phyloP scores from a whole-genome alignment of 1,140 invertebrate species.

The Neodiprion virginianus region DNA sequence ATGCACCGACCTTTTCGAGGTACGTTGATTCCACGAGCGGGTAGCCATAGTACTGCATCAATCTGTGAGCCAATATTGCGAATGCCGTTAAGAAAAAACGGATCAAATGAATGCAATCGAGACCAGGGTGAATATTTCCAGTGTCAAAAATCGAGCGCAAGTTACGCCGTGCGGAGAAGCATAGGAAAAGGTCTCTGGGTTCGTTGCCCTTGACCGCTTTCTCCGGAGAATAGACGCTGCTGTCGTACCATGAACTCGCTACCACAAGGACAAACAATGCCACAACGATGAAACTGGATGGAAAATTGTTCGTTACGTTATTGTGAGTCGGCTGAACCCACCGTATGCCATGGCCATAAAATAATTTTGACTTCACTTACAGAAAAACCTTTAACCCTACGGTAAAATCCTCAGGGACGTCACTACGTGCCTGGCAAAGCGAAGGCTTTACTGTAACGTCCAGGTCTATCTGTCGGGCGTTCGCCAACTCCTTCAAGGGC shows the following conservation, averaged over 20 bases:
- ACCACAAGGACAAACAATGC: slow-evolving; percentile 31
- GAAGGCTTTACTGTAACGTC: slow-evolving; percentile 33
- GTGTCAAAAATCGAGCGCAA: slow-evolving; percentile 32
- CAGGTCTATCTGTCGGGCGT: slow-evolving; percentile 30
- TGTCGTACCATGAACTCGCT: slow-evolving; percentile 40
- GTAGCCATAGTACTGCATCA: slow-evolving; percentile 36
- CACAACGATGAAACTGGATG: slow-evolving; percentile 29
- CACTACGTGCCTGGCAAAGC: slow-evolving; percentile 34
- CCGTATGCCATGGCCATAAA: not conserved
- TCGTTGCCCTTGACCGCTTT: slow-evolving; percentile 17
- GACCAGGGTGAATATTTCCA: slow-evolving; percentile 33
- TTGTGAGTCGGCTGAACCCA: not conserved
- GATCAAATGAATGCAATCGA: slow-evolving; percentile 39
- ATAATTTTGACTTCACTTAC: slow-evolving; percentile 18
- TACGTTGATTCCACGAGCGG: slow-evolving; percentile 32
- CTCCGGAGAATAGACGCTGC: not conserved
- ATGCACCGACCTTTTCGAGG: slow-evolving; percentile 36
- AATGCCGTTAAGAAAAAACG: slow-evolving; percentile 35
- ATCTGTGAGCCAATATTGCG: slow-evolving; percentile 37
- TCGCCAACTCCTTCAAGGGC: slow-evolving; percentile 28
- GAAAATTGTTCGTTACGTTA: not conserved
- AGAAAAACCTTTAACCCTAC: slow-evolving; percentile 25
- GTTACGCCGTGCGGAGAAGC: slow-evolving; percentile 48
- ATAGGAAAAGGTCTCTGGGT: slow-evolving; percentile 37
- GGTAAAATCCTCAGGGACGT: slow-evolving; percentile 29